Evolutionary conservation across 30 jellyfish, hydroid and myxozoan genomes (phyloP).

Genomic region (Euphysa ruthae): DNA sequence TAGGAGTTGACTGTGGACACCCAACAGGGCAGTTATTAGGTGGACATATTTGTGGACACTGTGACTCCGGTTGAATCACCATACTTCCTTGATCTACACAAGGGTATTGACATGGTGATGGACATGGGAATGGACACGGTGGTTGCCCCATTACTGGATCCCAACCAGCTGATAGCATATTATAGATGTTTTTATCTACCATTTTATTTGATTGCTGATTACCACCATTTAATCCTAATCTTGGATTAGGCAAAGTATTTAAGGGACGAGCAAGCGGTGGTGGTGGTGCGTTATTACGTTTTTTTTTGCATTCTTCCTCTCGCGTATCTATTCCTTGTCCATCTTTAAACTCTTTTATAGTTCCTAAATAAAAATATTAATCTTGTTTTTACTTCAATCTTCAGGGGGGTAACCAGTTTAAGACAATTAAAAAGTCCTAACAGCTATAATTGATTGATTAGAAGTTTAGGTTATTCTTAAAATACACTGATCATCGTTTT

Average conservation of each 20-base stretch:
- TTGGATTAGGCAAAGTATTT: slow-evolving; percentile 48
- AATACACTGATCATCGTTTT: too few relatives aligned
- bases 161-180: slow-evolving; percentile 37
- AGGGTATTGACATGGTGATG: slow-evolving; percentile 46
- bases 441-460: too few relatives aligned
- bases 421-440: too few relatives aligned
- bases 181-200: slow-evolving; percentile 18
- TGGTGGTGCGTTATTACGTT: slow-evolving; percentile 60
- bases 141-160: slow-evolving; percentile 77
- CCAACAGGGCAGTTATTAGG: slow-evolving; percentile 43
- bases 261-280: slow-evolving; percentile 84
- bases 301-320: slow-evolving; percentile 63
- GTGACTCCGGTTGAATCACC: too few relatives aligned
- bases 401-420: too few relatives aligned
- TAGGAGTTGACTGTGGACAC: slow-evolving; percentile 21
- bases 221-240: slow-evolving; percentile 34
- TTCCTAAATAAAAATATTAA: slow-evolving; percentile 33
- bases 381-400: too few relatives aligned
- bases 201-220: not conserved
- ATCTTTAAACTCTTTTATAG: slow-evolving; percentile 51
- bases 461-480: too few relatives aligned
- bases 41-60: slow-evolving; percentile 25
- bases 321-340: slow-evolving; percentile 52
- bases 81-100: slow-evolving; percentile 13
- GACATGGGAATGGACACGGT: slow-evolving; percentile 47